Conservation (phyloP, 2,797 vertebrate genomes). For the Gouania willdenowi region DNA sequence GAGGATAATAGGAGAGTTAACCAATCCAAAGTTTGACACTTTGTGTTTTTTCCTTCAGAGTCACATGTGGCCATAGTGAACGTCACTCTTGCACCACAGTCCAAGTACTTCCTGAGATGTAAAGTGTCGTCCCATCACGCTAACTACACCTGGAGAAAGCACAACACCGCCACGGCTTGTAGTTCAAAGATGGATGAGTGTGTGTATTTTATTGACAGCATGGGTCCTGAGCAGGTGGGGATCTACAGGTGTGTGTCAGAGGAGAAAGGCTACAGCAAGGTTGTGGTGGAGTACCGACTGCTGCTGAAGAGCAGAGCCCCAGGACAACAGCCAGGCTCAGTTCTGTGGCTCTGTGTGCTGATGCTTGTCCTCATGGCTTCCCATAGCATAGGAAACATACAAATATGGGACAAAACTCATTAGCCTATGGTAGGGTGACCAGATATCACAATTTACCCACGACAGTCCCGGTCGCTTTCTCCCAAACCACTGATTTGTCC, state of each 20-base stretch:
- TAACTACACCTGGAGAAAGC: constrained; percentile 50
- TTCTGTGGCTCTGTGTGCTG: constrained; percentile 28
- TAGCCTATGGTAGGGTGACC: no score
- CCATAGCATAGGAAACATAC: no score
- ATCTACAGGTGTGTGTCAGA: constrained; percentile 40
- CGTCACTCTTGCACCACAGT: not conserved
- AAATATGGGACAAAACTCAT: no score
- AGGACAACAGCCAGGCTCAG: accelerated
- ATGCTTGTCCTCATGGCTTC: constrained; percentile 12
- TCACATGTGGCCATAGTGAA: accelerated
- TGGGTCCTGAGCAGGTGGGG: constrained; percentile 35
- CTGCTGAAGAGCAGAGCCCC: not conserved
- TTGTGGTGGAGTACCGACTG: constrained; percentile 9
- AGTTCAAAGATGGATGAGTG: not conserved
- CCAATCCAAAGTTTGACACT: no score
- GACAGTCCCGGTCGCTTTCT: no score
- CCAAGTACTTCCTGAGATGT: constrained; percentile 53
- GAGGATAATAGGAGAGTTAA: no score
- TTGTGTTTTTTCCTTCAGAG: no score
- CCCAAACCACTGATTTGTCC: no score
- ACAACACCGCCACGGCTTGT: not conserved
- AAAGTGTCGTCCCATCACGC: constrained; percentile 57
- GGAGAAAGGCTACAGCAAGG: constrained; percentile 40
- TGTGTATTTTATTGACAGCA: constrained; percentile 51
- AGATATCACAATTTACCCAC: no score